These are phyloP conservation scores for Phengaris arion DNA, from an alignment of 2,888 invertebrate genomes.

Conservation along the genomic window DNA sequence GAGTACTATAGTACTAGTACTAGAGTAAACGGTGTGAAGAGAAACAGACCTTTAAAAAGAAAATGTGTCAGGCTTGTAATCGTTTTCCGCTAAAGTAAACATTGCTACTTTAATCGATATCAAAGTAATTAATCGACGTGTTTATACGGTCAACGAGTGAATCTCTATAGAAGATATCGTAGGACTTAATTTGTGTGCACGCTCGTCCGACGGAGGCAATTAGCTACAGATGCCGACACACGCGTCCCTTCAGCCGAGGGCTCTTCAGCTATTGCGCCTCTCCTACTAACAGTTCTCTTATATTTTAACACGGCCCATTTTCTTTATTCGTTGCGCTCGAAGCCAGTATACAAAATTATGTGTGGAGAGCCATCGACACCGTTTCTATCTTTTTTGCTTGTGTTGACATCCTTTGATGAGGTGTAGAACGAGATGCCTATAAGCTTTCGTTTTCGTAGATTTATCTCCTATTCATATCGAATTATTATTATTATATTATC, in stretches of 20 bases:
- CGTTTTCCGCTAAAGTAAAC: slow-evolving; percentile 12
- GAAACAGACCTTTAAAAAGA: slow-evolving; percentile 19
- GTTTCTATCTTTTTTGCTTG: slow-evolving; percentile 8
- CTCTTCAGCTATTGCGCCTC: slow-evolving; percentile 42
- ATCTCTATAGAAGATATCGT: slow-evolving; percentile 31
- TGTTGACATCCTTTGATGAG: neutral
- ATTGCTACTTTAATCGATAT: slow-evolving; percentile 18
- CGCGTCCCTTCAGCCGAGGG: slow-evolving; percentile 43
- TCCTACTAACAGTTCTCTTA: slow-evolving; percentile 32
- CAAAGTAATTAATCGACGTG: slow-evolving; percentile 7
- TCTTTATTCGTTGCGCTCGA: slow-evolving; percentile 23
- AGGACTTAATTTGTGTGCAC: slow-evolving; percentile 33
- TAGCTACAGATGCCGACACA: slow-evolving; percentile 64
- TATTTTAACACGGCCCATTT: slow-evolving; percentile 37
- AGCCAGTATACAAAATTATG: slow-evolving; percentile 20
- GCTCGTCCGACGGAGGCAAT: slow-evolving; percentile 61
- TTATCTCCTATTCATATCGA: too few relatives aligned
- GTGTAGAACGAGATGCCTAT: too few relatives aligned
- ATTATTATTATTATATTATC: too few relatives aligned
- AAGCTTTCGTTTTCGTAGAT: too few relatives aligned
- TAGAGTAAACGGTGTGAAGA: neutral
- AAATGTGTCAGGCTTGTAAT: slow-evolving; percentile 26
- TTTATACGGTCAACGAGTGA: slow-evolving; percentile 30
- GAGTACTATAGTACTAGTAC: too few relatives aligned
- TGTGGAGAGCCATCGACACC: slow-evolving; percentile 1